Conservation (phyloP, 2,797 vertebrate species). For the Mormyrus hasselquistii region DNA sequence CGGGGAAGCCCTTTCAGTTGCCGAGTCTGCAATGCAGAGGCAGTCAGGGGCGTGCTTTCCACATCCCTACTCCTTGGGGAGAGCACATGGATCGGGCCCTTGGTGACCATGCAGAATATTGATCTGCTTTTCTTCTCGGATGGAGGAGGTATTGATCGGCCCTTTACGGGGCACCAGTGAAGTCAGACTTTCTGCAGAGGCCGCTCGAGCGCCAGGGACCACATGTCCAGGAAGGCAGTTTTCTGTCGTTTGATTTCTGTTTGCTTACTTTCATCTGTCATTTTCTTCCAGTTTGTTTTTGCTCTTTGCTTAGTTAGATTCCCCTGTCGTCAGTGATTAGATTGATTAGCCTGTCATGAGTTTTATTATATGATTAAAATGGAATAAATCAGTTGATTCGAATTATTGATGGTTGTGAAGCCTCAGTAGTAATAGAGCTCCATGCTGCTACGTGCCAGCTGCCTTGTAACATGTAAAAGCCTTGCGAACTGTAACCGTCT, state of each 20-base stretch:
- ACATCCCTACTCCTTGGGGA: background rate
- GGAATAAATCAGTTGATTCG: conserved; percentile 1
- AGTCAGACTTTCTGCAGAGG: background rate
- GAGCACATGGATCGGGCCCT: background rate
- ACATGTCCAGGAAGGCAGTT: background rate
- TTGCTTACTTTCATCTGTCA: background rate
- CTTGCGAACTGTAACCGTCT: background rate
- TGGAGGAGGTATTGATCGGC: background rate
- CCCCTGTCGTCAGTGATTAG: background rate
- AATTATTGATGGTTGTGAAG: background rate
- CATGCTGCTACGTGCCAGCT: background rate
- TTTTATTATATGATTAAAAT: conserved; percentile 2
- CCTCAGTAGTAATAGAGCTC: background rate
- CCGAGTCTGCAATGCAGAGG: background rate
- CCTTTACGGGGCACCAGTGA: background rate
- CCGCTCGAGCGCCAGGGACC: background rate
- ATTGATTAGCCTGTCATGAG: background rate
- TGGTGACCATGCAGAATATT: background rate
- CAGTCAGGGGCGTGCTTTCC: background rate
- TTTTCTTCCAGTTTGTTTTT: background rate
- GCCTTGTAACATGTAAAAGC: background rate
- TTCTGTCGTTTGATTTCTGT: background rate
- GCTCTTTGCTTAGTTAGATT: background rate
- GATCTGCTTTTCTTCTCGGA: conserved; percentile 11
- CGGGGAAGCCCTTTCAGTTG: background rate